phyloP scores from a whole-genome alignment of 2,113 vertebrate genomes.

The Dermatemys mawii region DNA sequence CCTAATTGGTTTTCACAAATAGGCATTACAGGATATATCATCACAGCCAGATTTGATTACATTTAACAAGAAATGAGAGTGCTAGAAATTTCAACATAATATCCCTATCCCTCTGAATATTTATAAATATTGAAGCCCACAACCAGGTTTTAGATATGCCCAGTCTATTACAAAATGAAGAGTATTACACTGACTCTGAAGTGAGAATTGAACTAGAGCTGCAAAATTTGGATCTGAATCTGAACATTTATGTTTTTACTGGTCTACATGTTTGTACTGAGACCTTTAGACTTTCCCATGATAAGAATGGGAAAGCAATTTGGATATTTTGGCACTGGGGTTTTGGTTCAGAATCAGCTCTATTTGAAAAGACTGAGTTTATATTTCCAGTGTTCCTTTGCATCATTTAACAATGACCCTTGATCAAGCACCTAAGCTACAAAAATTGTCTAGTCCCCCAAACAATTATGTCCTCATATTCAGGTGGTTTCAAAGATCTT shows the following conservation, averaged over 20 bases:
- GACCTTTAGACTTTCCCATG: background rate
- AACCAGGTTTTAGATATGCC: background rate
- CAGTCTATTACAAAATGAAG: background rate
- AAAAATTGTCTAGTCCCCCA: background rate
- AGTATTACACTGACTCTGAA: background rate
- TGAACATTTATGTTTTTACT: background rate
- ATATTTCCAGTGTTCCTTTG: background rate
- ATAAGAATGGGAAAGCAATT: background rate
- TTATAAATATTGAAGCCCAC: conserved; percentile 13
- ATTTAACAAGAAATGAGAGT: conserved; percentile 55
- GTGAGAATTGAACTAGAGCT: background rate
- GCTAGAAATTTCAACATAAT: conserved; percentile 17
- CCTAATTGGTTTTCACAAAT: conserved; percentile 59
- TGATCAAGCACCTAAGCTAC: background rate
- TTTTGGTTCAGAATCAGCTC: background rate
- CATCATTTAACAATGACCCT: background rate
- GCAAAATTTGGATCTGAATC: background rate
- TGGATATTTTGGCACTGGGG: background rate
- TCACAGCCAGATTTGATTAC: conserved; percentile 22
- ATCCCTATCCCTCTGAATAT: conserved; percentile 19
- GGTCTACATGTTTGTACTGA: background rate
- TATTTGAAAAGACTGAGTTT: background rate
- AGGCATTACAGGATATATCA: background rate
- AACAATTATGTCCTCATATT: background rate
- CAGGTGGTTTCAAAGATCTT: background rate